Evolutionary conservation across 2,797 vertebrate species (phyloP), one percentile per base, ranked within the genome.

Genomic region (Rhyacichthys aspro): DNA sequence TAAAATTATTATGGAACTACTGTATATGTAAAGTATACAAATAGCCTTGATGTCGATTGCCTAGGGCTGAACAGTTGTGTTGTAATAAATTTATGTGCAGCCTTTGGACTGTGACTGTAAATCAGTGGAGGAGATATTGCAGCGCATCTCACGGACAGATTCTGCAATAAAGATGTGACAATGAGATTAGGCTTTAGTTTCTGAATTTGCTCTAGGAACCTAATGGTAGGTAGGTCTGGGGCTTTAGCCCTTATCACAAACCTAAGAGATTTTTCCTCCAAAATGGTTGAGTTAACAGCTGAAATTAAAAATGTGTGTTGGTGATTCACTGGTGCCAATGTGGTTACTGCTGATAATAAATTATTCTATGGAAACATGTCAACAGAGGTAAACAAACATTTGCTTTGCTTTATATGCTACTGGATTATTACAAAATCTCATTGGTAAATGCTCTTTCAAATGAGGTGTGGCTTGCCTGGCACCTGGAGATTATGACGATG

Each of bases 101-200:
- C 55, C 82, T 86, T 84, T 89, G 82, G 59, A 86, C 76, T 17
- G 28, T 38, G 55, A 43, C 9, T 55, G 36, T 63, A 52, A 65
- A 59, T 59, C 11, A 10, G 16, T 8, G 5, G 33, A 62, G 11
- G 12, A 45, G 55, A 67, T 43, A 53, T 18, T 68, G 57, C 19
- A 43, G 56, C 46, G 55, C 41, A 54, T 77, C 71, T 59, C 38
- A 9, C 0, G 3, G 48, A 57, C 9, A 33, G 42, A 55, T 43
- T 8, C 10, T 1, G 56, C 59, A 74, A 72, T 85, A 85, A 85
- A 86, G 65, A 76, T 76, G 17, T 15, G 50, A 63, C 47, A 34
- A 39, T 12, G 14, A 65, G 45, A 80, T 66, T 57, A 59, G 57
- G 53, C 1, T 7, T 14, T 32, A 7, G 19, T 36, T 34, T 42